A percentile compares a stretch with the other conserved stretches of the same genome.
These are phyloP conservation scores for Notolepis coatsorum DNA, from an alignment of 2,797 vertebrate genomes.

Conservation along the genomic window DNA sequence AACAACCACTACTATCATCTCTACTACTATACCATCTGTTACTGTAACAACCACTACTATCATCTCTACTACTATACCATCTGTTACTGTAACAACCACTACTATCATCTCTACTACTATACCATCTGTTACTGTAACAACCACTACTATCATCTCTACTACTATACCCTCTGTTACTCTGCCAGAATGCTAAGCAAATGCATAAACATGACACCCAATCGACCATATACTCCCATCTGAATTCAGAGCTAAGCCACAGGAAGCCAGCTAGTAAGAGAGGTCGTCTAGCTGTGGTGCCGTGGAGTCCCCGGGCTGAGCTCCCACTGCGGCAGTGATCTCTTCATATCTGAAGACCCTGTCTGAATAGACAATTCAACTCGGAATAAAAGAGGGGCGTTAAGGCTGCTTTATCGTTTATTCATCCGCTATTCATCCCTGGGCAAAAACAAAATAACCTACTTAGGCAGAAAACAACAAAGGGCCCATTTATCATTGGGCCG, in stretches of 20 bases:
- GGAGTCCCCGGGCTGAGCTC: background rate
- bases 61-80: no score
- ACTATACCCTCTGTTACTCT: no score
- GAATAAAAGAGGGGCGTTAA: slow-evolving; percentile 13
- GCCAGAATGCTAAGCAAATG: no score
- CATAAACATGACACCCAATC: no score
- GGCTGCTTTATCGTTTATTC: slow-evolving; percentile 15
- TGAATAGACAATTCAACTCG: slow-evolving; percentile 3
- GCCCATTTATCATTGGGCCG: slow-evolving; percentile 3
- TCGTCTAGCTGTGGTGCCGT: background rate
- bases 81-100: no score
- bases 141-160: no score
- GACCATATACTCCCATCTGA: no score
- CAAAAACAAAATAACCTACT: slow-evolving; percentile 20
- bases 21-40: no score
- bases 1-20: no score
- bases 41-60: no score
- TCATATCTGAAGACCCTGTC: background rate
- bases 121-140: no score
- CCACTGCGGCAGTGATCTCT: slow-evolving; percentile 14
- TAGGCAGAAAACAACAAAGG: slow-evolving; percentile 37
- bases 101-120: no score
- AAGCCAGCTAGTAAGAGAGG: background rate
- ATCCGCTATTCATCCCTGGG: slow-evolving; percentile 13
- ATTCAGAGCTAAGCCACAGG: background rate